Conservation (phyloP, 92 coral and sea anemone genomes). For the Scolanthus callimorphus region DNA sequence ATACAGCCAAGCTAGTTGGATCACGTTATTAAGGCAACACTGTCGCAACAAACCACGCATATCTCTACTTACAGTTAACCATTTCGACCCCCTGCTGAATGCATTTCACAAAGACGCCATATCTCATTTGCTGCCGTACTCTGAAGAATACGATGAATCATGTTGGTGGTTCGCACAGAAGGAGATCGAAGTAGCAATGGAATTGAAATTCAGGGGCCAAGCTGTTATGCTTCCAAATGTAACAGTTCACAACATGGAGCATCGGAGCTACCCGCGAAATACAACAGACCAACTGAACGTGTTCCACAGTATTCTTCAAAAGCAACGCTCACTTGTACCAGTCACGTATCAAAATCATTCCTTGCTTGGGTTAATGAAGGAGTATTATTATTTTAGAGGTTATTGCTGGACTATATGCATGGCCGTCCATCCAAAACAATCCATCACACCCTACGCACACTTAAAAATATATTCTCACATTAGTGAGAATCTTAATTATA, state of each 20-base stretch:
- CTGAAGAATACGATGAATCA: constrained; percentile 6
- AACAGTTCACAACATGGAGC: constrained; percentile 14
- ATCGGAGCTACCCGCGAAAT: constrained; percentile 26
- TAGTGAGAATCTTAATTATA: no score
- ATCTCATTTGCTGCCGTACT: constrained; percentile 32
- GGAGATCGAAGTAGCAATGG: constrained; percentile 12
- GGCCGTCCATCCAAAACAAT: no score
- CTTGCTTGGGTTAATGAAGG: no score
- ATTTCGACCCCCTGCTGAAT: constrained; percentile 43
- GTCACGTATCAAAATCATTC: no score
- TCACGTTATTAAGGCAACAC: constrained; percentile 11
- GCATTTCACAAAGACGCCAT: constrained; percentile 48
- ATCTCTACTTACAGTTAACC: constrained; percentile 21
- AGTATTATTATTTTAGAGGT: no score
- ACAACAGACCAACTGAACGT: neutral
- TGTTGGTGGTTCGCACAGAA: constrained; percentile 36
- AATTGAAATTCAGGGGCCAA: constrained; percentile 48
- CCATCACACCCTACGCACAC: no score
- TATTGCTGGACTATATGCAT: no score
- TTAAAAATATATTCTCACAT: no score
- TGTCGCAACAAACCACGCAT: constrained; percentile 17
- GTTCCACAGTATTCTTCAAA: no score
- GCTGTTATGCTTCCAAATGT: constrained; percentile 31
- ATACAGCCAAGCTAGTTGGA: neutral
- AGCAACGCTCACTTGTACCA: no score